These are phyloP conservation scores for Calliphora vomitoria DNA, from an alignment of 2,888 invertebrate species.

Conservation along the genomic window DNA sequence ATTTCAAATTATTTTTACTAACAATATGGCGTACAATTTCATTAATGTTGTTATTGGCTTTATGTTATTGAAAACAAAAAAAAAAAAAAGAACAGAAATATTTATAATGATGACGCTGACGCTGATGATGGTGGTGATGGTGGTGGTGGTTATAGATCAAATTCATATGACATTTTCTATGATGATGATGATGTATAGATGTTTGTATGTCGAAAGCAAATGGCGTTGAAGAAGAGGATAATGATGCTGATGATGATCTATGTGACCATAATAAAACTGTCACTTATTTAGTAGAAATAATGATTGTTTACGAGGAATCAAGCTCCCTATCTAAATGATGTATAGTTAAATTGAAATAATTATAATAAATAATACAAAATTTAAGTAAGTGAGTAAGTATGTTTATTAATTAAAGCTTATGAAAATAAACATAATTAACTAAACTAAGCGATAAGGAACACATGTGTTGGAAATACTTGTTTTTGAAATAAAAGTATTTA, in stretches of 20 bases:
- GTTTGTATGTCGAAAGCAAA: neutral
- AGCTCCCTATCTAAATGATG: slow-evolving; percentile 57
- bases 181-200: slow-evolving; percentile 22
- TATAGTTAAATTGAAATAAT: slow-evolving; percentile 49
- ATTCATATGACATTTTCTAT: slow-evolving; percentile 60
- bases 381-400: neutral
- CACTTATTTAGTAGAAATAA: slow-evolving; percentile 58
- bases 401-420: neutral
- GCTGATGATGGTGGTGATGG: slow-evolving; percentile 30
- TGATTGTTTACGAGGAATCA: slow-evolving; percentile 54
- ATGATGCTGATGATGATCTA: slow-evolving; percentile 58
- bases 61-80: neutral
- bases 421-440: neutral
- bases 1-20: slow-evolving; percentile 45
- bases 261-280: slow-evolving; percentile 67
- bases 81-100: neutral
- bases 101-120: slow-evolving; percentile 59
- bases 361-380: slow-evolving; percentile 34
- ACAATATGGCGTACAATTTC: slow-evolving; percentile 64
- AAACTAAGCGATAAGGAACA: slow-evolving; percentile 15
- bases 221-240: slow-evolving; percentile 24
- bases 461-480: too few species aligned
- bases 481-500: too few species aligned
- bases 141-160: slow-evolving; percentile 72
- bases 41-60: slow-evolving; percentile 23